These are phyloP conservation scores for Psittacula derbiana DNA, from an alignment of 2,797 vertebrate genomes.

Conservation along the genomic window DNA sequence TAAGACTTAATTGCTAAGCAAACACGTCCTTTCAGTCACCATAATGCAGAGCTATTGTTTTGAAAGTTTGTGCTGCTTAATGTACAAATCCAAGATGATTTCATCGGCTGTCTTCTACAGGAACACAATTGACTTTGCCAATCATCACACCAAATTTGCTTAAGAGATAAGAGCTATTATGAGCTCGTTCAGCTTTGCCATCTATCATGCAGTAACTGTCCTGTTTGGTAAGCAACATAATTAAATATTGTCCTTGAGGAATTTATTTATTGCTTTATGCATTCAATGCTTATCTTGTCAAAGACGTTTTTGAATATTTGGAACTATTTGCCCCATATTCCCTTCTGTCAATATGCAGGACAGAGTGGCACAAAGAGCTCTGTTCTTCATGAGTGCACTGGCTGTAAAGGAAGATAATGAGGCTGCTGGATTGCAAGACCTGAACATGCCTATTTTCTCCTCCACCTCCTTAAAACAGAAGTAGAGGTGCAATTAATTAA, in stretches of 20 bases:
- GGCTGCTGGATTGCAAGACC: neutral
- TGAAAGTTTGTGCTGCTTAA: neutral
- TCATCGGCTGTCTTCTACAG: neutral
- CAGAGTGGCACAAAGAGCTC: neutral
- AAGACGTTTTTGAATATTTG: neutral
- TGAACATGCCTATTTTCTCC: neutral
- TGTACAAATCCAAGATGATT: slow-evolving; percentile 9
- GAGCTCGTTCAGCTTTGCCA: neutral
- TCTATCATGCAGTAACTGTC: neutral
- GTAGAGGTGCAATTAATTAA: neutral
- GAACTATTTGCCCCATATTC: neutral
- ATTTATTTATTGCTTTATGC: neutral
- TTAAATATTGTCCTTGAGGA: slow-evolving; percentile 27
- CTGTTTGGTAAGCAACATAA: neutral
- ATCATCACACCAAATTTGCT: neutral
- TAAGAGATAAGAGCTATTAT: neutral
- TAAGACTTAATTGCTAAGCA: neutral
- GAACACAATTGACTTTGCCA: neutral
- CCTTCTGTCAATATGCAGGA: neutral
- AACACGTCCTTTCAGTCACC: neutral
- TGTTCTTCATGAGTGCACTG: neutral
- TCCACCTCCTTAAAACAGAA: neutral
- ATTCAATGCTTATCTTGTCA: neutral
- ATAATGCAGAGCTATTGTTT: neutral
- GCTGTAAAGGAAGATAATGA: neutral